Evolutionary conservation across 2,113 vertebrate species (phyloP), one percentile per base, ranked within the genome.

Genomic region (Zapus hudsonius): DNA sequence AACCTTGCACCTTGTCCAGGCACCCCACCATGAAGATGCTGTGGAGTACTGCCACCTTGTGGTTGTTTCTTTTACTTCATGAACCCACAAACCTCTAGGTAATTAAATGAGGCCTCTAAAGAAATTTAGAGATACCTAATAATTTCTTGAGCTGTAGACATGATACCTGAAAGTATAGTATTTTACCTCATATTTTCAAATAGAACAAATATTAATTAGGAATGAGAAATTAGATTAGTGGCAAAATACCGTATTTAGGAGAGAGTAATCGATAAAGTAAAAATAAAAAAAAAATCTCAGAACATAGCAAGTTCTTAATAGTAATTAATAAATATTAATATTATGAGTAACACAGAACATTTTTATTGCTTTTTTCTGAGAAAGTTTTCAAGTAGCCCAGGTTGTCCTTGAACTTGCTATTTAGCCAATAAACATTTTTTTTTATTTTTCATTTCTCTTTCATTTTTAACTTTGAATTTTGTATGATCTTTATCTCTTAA

Each of bases 1-100:
- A 17, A 9, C 27, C 1, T 17, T 12, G 2, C 4, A 3, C 25
- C 27, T 9, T 4, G 40, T 22, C 76, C 36, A 20, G 8, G 0
- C 1, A 0, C 19, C 55, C 33, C 12, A 36, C 31, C 31, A 15
- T 5, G 9, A 74, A 0, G 27, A 3, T 33, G 23, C 0, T 92
- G 38, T 57, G 7, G 59, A n/a, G 23, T 42, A 27, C 27, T 89
- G 76, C 44, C 15, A 33, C 44, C 22, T 66, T 5, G 17, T 42
- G 73, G 19, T 23, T 10, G 16, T 13, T 0, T 31, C 0, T 42
- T 84, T 70, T 55, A 23, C 22, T 59, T 64, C 11, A 55, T 44
- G 15, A 31, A 1, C 0, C 17, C 23, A 47, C 44, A 82, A 27
- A 23, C 17, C 10, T 33, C 52, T 31, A 36, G 38, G 29, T 15